phyloP scores from a whole-genome alignment of 2,113 vertebrate genomes.

The Silurus meridionalis region DNA sequence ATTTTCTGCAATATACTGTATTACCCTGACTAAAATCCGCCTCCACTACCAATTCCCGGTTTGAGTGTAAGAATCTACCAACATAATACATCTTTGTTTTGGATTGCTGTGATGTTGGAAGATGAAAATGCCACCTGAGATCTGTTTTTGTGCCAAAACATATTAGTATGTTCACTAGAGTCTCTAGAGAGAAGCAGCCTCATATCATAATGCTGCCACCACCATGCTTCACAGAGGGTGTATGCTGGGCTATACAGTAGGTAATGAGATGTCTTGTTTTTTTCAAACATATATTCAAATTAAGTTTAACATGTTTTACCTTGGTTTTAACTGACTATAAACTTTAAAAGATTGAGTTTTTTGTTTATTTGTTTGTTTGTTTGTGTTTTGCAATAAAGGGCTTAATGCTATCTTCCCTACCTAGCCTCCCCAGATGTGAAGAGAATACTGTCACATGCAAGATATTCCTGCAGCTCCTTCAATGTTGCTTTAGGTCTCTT shows the following conservation, averaged over 20 bases:
- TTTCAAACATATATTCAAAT: background rate
- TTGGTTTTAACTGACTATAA: background rate
- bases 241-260: background rate
- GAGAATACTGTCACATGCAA: background rate
- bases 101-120: background rate
- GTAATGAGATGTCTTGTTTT: background rate
- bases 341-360: background rate
- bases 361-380: background rate
- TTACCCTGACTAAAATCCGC: background rate
- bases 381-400: background rate
- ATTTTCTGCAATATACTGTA: background rate
- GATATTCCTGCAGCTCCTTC: too few relatives aligned
- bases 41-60: background rate
- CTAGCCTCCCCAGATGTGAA: background rate
- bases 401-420: background rate
- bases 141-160: background rate
- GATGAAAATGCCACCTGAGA: background rate
- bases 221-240: background rate
- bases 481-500: too few relatives aligned
- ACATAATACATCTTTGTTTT: background rate
- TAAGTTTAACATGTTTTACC: background rate
- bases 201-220: background rate
- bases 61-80: background rate
- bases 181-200: background rate
- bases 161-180: background rate